Base-by-base conservation (phyloP, 2,888 invertebrate species). In the Macrophya alboannulata region DNA sequence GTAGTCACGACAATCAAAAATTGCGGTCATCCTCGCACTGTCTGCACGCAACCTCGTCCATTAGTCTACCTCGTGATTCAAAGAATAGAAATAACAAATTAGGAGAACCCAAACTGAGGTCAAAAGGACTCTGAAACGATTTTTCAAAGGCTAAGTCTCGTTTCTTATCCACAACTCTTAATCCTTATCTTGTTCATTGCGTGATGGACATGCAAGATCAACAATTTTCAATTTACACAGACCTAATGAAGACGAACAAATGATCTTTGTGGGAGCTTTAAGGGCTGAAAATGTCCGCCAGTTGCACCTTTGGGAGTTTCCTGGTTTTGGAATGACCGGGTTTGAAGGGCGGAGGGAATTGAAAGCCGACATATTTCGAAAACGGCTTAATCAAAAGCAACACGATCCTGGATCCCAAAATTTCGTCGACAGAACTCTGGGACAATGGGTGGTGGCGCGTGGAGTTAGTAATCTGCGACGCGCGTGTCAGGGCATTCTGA, bases 401-500 rank as follows among this genome's bases (percentile, higher is more conserved):
- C 45, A 83, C 45, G 82, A 83, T 68, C 82, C 51, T n/a, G 48
- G 68, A 37, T 31, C 43, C 37, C 21, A 83, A 83, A 68, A 83
- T 83, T 68, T 21, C 31, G 25, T n/a, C 25, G 40, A 62, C 25
- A 45, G 68, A 55, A 68, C 25, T 25, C 12, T 25, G 51, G 55
- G 77, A 77, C 55, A 55, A 77, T 51, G 77, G 45, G 45, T 55
- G 25, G 83, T 68, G 83, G 68, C 65, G 83, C 83, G 68, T 48
- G 43, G 71, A 65, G 68, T 51, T 83, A 31, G 68, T 83, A 83
- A 83, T 83, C 83, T 83, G 48, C 48, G 83, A 48, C 25, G 83
- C 83, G 90, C 91, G 91, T 91, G 91, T 91, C 89, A 87, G 86
- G 89, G 90, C 90, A 91, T 91, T 87, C 89, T 88, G 91, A 91